A percentile compares a stretch with the other conserved stretches of the same genome.
Evolutionary conservation across 2,888 invertebrate species (phyloP).

Genomic region (Phragmatobia fuliginosa): DNA sequence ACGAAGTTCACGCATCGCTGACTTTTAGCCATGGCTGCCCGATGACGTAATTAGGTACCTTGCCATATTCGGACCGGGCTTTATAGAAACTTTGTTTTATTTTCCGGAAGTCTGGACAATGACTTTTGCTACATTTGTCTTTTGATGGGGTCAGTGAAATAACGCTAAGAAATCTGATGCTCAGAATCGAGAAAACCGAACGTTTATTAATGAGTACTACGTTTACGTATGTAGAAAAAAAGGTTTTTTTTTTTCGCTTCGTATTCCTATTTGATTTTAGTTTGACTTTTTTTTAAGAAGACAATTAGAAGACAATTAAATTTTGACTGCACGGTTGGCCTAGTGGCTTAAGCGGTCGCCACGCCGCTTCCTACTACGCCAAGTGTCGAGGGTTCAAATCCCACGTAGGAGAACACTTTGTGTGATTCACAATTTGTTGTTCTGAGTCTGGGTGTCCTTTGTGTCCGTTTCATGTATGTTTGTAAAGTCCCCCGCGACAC

Average conservation of each 20-base stretch:
- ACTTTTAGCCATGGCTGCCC: constrained; percentile 46
- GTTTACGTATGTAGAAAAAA: neutral
- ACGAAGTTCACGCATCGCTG: constrained; percentile 53
- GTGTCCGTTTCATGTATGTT: too few relatives aligned
- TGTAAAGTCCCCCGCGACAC: too few relatives aligned
- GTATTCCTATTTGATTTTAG: neutral
- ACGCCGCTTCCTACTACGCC: too few relatives aligned
- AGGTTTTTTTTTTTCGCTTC: neutral
- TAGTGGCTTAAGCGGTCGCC: too few relatives aligned
- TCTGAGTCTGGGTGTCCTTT: too few relatives aligned
- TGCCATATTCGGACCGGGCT: constrained; percentile 46
- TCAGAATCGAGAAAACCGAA: neutral
- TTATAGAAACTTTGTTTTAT: constrained; percentile 44
- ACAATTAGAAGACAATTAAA: too few relatives aligned
- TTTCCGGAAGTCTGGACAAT: constrained; percentile 37
- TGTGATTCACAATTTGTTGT: too few relatives aligned
- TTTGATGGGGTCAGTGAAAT: constrained; percentile 25
- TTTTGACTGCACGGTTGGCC: too few relatives aligned
- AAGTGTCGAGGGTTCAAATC: too few relatives aligned
- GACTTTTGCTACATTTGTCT: constrained; percentile 34
- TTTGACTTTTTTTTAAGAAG: too few relatives aligned
- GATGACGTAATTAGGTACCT: constrained; percentile 57
- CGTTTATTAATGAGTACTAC: neutral
- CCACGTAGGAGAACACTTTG: too few relatives aligned
- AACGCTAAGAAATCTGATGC: constrained; percentile 19